Base-by-base conservation (phyloP, 2,797 vertebrate genomes). In the Danio aesculapii region DNA sequence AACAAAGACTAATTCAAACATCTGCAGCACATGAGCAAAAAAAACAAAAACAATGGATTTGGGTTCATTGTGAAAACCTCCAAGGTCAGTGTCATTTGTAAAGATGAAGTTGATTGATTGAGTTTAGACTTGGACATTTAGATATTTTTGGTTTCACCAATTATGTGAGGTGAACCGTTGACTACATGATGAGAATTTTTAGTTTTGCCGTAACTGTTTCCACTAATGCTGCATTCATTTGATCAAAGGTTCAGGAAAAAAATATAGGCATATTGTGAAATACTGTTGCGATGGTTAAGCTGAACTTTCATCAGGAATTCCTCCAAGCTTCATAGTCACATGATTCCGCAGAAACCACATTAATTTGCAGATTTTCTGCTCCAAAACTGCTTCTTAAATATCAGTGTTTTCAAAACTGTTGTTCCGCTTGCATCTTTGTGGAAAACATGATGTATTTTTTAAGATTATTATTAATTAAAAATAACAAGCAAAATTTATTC, bases 1-100 rank as follows among this genome's bases (percentile, higher is more conserved):
- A 41, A 17, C 16, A 69, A 59, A 78, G 76, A 77, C 64, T 19
- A 12, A 77, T 78, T 61, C 39, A 50, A 59, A 39, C 17, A 69
- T 49, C 19, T 14, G 46, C 55, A 5, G 14, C n/a, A 19, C 19
- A 59, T 59, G 19, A 2, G 7, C 21, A 17, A 61, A 78, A 17
- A 30, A 30, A 30, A 30, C 30, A 30, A 30, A 8, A 30, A 67
- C 52, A 64, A 39, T 73, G 41, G 68, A 39, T 71, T 71, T 53
- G 14, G 46, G 21, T 43, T 52, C 8, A 75, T 3, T 67, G 50
- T 1, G 14, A 76, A 12, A 67, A 6, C 9, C 50, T 46, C 13
- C 43, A 77, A 57, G 62, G 63, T 8, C 43, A 55, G 9, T 47
- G 39, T 7, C 53, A 44, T 30, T n/a, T 10, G 14, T 53, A 8